Evolutionary conservation across 2,113 vertebrate species (phyloP).

Genomic region (Mola mola): DNA sequence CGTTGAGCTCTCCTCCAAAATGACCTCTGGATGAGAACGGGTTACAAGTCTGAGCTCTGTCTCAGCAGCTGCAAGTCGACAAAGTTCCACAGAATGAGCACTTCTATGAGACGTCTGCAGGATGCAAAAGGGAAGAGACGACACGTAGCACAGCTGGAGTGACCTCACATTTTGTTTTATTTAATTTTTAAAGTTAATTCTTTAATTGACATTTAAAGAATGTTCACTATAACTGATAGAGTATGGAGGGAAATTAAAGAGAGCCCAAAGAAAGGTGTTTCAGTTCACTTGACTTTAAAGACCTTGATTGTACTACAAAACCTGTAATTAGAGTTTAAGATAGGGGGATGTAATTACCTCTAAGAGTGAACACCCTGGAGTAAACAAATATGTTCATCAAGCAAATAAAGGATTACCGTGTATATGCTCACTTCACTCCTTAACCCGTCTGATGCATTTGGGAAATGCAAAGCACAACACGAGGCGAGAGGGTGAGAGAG

Average conservation of each 20-base stretch:
- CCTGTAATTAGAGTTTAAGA: slow-evolving; percentile 74
- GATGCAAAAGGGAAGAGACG: neutral
- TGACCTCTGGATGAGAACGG: slow-evolving; percentile 76
- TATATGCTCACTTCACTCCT: slow-evolving; percentile 76
- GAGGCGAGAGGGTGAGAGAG: slow-evolving; percentile 56
- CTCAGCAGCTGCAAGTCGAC: slow-evolving; percentile 52
- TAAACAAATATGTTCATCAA: slow-evolving; percentile 81
- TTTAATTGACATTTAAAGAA: no score
- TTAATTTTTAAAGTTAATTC: neutral
- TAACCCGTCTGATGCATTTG: slow-evolving; percentile 72
- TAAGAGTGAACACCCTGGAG: slow-evolving; percentile 72
- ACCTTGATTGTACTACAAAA: slow-evolving; percentile 73
- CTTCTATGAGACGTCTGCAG: slow-evolving; percentile 19
- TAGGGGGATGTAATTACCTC: slow-evolving; percentile 76
- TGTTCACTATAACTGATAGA: no score
- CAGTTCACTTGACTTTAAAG: slow-evolving; percentile 62
- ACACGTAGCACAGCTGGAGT: neutral
- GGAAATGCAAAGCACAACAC: slow-evolving; percentile 66
- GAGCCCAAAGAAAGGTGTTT: slow-evolving; percentile 37
- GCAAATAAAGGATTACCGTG: slow-evolving; percentile 80
- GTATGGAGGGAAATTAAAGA: neutral
- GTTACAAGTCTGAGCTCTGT: slow-evolving; percentile 49
- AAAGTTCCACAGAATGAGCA: slow-evolving; percentile 43
- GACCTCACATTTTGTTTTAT: neutral
- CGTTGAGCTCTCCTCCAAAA: slow-evolving; percentile 72